phyloP scores from a whole-genome alignment of 2,888 invertebrate genomes.

The Ethmia dodecea region DNA sequence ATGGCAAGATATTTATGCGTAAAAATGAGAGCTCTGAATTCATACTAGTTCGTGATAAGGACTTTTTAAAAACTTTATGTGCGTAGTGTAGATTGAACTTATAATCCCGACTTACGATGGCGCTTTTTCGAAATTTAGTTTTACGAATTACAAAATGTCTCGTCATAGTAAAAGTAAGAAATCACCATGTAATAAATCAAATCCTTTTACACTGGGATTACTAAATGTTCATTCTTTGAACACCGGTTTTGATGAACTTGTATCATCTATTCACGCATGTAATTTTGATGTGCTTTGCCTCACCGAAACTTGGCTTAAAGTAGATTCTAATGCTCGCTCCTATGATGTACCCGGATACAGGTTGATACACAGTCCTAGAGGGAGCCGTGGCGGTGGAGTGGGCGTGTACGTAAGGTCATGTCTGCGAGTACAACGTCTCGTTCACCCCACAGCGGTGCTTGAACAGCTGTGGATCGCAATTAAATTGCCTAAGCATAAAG shows the following conservation, averaged over 20 bases:
- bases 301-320: not conserved
- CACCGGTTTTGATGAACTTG: not conserved
- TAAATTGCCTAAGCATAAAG: not conserved
- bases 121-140: too few relatives aligned
- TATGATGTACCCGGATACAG: not conserved
- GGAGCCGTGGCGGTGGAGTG: not conserved
- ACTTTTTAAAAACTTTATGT: too few relatives aligned
- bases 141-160: too few relatives aligned
- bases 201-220: not conserved
- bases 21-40: too few relatives aligned
- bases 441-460: not conserved
- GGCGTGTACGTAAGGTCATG: not conserved
- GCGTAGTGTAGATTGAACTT: too few relatives aligned
- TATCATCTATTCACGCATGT: not conserved
- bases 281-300: not conserved
- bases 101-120: too few relatives aligned
- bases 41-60: too few relatives aligned
- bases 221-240: not conserved
- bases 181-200: too few relatives aligned
- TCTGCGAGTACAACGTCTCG: not conserved
- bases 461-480: slow-evolving; percentile 1
- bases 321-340: not conserved
- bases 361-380: not conserved
- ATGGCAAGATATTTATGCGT: too few relatives aligned
- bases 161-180: too few relatives aligned